Base-by-base conservation (phyloP, 2,113 vertebrate genomes). In the Terrapene triunguis region DNA sequence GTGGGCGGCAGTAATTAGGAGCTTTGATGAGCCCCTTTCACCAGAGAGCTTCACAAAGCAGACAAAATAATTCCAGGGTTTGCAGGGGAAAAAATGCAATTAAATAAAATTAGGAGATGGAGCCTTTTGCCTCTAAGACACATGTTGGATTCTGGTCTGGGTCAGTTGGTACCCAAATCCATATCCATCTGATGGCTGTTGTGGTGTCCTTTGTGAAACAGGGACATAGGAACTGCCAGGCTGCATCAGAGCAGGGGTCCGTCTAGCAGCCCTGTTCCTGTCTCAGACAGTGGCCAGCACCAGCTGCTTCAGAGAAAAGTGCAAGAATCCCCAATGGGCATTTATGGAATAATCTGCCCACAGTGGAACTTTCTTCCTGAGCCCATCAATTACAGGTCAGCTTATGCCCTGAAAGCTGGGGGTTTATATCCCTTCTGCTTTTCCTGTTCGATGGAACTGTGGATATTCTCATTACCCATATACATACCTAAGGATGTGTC, bases 31-130 rank as follows among this genome's bases (percentile, higher is more conserved):
- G 83, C 69, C 51, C 83, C 85, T 85, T 85, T 78, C 74, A 78
- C 42, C 74, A 78, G 42, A 78, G 74, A 47, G 42, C 25, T 27
- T 44, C 74, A 78, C 83, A 85, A 51, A 80, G 76, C 47, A 85
- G 83, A 80, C 89, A 91, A 55, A 85, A 85, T 85, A 91, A 91
- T 90, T 74, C 50, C 35, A 32, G 82, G 83, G 57, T 53, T 85
- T 38, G 84, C 74, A 22, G 80, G 76, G 50, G 21, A 8, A 3
- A 13, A 80, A 69, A 22, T 76, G 42, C 22, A 83, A 57, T 55
- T 78, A 78, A 78, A 78, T 78, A 47, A 47, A 47, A 47, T 47
- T 5, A 4, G 38, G 57, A 85, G 57, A 69, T 8, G 83, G 42
- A 65, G 57, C 48, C 74, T 27, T 27, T 47, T 54, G 48, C 53